Base-by-base conservation (phyloP, 2,113 vertebrate species). In the Crotalus horridus region DNA sequence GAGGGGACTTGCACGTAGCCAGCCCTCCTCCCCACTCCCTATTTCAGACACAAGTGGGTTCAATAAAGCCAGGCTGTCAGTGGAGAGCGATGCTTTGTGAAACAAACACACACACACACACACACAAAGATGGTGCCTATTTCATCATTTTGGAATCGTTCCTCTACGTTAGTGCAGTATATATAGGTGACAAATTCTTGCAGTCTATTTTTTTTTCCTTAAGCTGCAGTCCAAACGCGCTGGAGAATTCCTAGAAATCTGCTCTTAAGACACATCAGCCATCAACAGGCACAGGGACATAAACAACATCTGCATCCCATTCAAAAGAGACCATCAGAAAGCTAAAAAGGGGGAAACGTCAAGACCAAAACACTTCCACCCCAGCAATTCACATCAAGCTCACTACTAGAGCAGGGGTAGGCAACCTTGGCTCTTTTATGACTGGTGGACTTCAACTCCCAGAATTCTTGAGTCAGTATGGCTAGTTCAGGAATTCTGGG, bases 1-100 rank as follows among this genome's bases (percentile, higher is more conserved):
- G 96, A 97, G 97, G 96, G 97, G 97, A 97, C 96, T 93, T 51
- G 97, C 96, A 95, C 96, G 90, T 93, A 96, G 88, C 89, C 94
- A 85, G 91, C 89, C 69, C 94, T 87, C n/a, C 91, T 94, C 85
- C 93, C 89, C 85, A n/a, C 33, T 91, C 91, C 87, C 92, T 0
- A 0, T 87, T 97, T 96, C 54, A 96, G 90, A 95, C 93, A 94
- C 88, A 89, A 95, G 89, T 96, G 95, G 93, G 90, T 96, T 96
- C 96, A 90, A 55, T 93, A 95, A 95, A 92, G 87, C 91, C 92
- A 21, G 94, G 51, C 43, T 94, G 91, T 92, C 94, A 91, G 94
- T 94, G 95, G 93, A 95, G 91, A 91, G 74, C 3, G 93, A 93
- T 43, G 88, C 91, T 81, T 93, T 90, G 53, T 0, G 7, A 93